Evolutionary conservation across 1,140 invertebrate species (phyloP).

Genomic region (Drosophila parabipectinata): DNA sequence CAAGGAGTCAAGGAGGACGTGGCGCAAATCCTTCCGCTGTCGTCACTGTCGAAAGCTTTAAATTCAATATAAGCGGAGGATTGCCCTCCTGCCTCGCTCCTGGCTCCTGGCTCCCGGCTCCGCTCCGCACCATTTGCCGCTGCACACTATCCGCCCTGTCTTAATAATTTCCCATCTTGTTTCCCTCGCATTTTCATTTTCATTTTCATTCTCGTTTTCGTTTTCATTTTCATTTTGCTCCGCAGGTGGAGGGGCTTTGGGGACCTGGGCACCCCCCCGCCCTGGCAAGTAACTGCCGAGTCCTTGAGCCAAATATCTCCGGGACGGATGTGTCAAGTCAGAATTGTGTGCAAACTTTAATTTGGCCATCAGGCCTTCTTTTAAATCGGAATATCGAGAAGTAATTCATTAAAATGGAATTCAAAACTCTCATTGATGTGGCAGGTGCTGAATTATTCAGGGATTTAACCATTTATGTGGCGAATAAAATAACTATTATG

Average conservation of each 20-base stretch:
- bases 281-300: neutral
- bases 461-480: neutral
- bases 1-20: conserved; percentile 8
- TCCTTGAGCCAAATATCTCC: neutral
- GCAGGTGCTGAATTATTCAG: neutral
- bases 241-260: conserved; percentile 16
- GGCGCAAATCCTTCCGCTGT: conserved; percentile 54
- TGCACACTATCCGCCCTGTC: conserved; percentile 3
- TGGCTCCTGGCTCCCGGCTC: no score
- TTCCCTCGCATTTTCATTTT: neutral
- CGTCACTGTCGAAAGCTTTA: conserved; percentile 60
- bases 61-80: conserved; percentile 70
- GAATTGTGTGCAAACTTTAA: neutral
- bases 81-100: conserved; percentile 13
- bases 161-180: conserved; percentile 28
- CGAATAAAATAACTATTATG: neutral
- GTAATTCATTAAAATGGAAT: neutral
- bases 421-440: no score
- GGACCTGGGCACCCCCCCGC: neutral
- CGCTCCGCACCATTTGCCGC: conserved; percentile 2
- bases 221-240: neutral
- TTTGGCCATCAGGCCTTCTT: neutral
- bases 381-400: neutral
- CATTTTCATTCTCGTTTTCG: neutral
- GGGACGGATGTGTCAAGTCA: neutral